A percentile compares a stretch with the other conserved stretches of the same genome.
These are phyloP conservation scores for Nymphalis c-album DNA, from an alignment of 2,888 invertebrate genomes.

Conservation along the genomic window DNA sequence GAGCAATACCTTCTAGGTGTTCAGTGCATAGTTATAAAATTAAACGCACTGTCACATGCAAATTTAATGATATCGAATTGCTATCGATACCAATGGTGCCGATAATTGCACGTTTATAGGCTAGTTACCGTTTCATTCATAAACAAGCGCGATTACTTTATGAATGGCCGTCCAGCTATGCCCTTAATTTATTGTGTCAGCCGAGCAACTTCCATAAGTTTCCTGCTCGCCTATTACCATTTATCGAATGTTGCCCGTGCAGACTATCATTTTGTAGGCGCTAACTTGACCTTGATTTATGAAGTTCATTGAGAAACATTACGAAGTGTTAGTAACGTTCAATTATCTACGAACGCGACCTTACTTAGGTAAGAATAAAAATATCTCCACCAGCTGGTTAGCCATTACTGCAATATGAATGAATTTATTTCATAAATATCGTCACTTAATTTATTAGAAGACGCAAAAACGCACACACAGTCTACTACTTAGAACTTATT, in stretches of 20 bases:
- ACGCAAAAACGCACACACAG: slow-evolving; percentile 60
- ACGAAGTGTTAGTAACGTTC: slow-evolving; percentile 45
- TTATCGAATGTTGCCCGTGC: slow-evolving; percentile 67
- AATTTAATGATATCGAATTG: slow-evolving; percentile 58
- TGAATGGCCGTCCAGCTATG: slow-evolving; percentile 70
- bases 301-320: slow-evolving; percentile 64
- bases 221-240: slow-evolving; percentile 70
- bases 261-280: slow-evolving; percentile 61
- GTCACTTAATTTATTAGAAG: slow-evolving; percentile 65
- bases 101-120: slow-evolving; percentile 68
- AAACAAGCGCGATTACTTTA: slow-evolving; percentile 71
- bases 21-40: slow-evolving; percentile 40
- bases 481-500: slow-evolving; percentile 60
- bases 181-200: slow-evolving; percentile 68
- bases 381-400: slow-evolving; percentile 33
- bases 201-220: slow-evolving; percentile 64
- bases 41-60: slow-evolving; percentile 55
- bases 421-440: slow-evolving; percentile 57
- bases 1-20: slow-evolving; percentile 43
- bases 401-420: slow-evolving; percentile 40
- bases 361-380: slow-evolving; percentile 31
- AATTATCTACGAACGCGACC: slow-evolving; percentile 45
- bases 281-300: slow-evolving; percentile 64
- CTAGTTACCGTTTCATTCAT: slow-evolving; percentile 72
- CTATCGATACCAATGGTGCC: slow-evolving; percentile 66